Evolutionary conservation across 1,140 invertebrate species (phyloP).

Genomic region (Arctopsyche grandis): DNA sequence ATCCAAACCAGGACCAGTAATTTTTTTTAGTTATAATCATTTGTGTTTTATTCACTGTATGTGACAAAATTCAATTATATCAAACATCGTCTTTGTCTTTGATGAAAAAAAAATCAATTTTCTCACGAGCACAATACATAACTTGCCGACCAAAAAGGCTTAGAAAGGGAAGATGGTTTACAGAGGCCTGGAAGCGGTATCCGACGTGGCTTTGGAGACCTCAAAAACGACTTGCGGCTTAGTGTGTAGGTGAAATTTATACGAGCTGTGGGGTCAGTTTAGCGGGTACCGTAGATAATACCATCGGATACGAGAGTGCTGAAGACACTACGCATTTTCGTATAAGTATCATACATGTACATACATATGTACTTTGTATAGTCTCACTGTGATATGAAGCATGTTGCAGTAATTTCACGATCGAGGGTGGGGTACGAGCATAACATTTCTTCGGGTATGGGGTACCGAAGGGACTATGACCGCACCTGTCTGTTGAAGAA

Average conservation of each 20-base stretch:
- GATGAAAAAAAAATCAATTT: not conserved
- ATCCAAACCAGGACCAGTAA: no score
- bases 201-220: not conserved
- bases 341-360: not conserved
- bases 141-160: not conserved
- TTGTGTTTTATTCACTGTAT: no score
- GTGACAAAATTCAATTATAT: not conserved
- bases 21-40: no score
- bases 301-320: not conserved
- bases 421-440: not conserved
- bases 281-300: not conserved
- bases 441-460: not conserved
- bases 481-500: conserved; percentile 9
- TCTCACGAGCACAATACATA: not conserved
- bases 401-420: not conserved
- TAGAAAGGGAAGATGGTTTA: no score
- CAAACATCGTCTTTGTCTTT: not conserved
- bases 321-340: no score
- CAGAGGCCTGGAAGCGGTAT: not conserved
- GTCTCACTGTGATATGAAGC: not conserved
- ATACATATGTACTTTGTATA: not conserved
- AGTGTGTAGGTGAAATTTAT: conserved; percentile 8
- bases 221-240: conserved; percentile 16
- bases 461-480: not conserved
- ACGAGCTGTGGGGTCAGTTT: conserved; percentile 13